Conservation (phyloP, 2,888 invertebrate genomes). For the Epicampocera succincta region DNA sequence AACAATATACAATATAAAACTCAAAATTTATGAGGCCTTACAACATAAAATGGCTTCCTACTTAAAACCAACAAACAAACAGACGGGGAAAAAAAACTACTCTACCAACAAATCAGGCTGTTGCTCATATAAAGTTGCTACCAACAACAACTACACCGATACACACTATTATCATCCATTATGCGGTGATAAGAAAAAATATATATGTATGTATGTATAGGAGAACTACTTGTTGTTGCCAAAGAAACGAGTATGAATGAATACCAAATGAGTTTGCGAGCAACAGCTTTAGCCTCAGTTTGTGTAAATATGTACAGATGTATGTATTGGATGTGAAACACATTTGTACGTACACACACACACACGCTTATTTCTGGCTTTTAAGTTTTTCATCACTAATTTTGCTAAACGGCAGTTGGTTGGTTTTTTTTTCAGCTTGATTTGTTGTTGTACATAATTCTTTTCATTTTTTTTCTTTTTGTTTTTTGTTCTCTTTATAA, state of each 20-base stretch:
- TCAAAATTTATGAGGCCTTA: slow-evolving; percentile 51
- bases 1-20: slow-evolving; percentile 15
- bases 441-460: neutral
- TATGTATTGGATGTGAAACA: slow-evolving; percentile 2
- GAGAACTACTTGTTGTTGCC: no score
- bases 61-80: slow-evolving; percentile 21
- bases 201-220: no score
- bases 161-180: neutral
- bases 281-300: neutral
- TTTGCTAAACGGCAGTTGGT: slow-evolving; percentile 45
- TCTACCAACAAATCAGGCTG: neutral
- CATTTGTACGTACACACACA: neutral
- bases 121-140: no score
- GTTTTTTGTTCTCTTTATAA: no score
- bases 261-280: neutral
- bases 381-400: slow-evolving; percentile 50
- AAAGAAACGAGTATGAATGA: neutral
- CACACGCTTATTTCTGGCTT: neutral
- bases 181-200: neutral
- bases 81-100: neutral
- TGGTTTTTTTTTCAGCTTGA: slow-evolving; percentile 2
- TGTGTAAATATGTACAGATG: neutral
- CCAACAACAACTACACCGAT: neutral
- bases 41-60: slow-evolving; percentile 66
- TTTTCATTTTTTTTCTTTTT: no score